A percentile compares a stretch with the other conserved stretches of the same genome.
Conservation (phyloP, 2,113 vertebrate species). For the Hucho hucho region DNA sequence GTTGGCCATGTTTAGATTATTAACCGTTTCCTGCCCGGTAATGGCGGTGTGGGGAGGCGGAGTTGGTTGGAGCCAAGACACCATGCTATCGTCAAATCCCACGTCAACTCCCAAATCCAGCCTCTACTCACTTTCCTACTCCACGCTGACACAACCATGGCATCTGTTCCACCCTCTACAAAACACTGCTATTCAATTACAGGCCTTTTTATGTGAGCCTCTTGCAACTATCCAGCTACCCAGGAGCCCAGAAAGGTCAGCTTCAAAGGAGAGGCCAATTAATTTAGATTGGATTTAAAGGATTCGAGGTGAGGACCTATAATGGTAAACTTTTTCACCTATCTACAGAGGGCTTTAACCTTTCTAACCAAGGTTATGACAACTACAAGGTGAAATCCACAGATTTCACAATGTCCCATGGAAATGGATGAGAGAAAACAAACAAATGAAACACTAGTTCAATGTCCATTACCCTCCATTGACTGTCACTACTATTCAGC, state of each 20-base stretch:
- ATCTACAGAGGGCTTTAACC: not conserved
- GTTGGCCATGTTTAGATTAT: not conserved
- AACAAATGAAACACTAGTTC: not conserved
- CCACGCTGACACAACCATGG: conserved; percentile 10
- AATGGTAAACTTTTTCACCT: not conserved
- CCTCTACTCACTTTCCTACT: conserved; percentile 16
- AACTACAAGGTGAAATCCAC: not conserved
- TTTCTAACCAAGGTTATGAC: not conserved
- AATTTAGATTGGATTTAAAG: not conserved
- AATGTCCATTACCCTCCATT: not conserved
- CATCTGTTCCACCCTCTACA: conserved; percentile 24
- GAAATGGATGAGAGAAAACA: not conserved
- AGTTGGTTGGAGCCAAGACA: not conserved
- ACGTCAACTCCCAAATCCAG: conserved; percentile 21
- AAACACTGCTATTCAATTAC: conserved; percentile 37
- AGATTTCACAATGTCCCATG: too few species aligned
- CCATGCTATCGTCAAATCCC: conserved; percentile 6
- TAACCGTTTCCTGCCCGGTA: conserved; percentile 12
- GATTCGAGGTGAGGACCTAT: not conserved
- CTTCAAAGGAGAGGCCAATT: conserved; percentile 22
- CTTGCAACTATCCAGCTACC: not conserved
- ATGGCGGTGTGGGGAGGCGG: not conserved
- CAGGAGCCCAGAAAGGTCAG: conserved; percentile 18
- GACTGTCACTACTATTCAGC: not conserved
- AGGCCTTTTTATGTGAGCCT: conserved; percentile 20